Base-by-base conservation (phyloP, 2,888 invertebrate species). In the Zaprionus lineosus region DNA sequence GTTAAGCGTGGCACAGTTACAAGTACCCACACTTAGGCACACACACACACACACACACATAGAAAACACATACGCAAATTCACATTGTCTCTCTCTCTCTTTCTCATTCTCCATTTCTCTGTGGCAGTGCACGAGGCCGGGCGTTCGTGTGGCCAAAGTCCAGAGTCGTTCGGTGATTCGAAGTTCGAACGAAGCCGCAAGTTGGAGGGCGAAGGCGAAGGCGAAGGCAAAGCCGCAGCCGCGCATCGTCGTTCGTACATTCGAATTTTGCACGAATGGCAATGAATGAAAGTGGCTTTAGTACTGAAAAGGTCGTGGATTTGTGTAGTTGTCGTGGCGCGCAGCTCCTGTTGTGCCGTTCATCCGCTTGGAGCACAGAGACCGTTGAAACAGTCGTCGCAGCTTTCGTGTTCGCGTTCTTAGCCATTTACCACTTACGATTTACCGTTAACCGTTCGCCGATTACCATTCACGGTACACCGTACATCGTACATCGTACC, bases 251-350 rank as follows among this genome's bases (percentile, higher is more conserved):
- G 47, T 28, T 36, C 53, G 37, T 65, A 57, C 37, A 24, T 31
- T 62, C 68, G 68, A 69, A 69, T 51, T n/a, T n/a, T 48, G 59
- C 77, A 79, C 84, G 86, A 87, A 76, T 76, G 86, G 55, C 68
- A 77, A 85, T 87, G 81, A 79, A 74, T 64, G 72, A 70, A 86
- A 83, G 77, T 76, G 81, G 78, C 88, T 87, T 89, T 85, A 89
- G 89, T 89, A 88, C 84, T 87, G 73, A 89, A 89, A 86, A 88
- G 89, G 89, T 88, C 89, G 89, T 88, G 88, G 88, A 87, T 88
- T 89, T 86, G 89, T 87, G 75, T 84, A 88, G 89, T 88, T 84
- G 87, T 88, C 88, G 74, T 64, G 43, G n/a, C 39, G 58, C 62
- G 71, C 63, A 34, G 58, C 51, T 65, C 50, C 60, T n/a, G 61